Base-by-base conservation (phyloP, 2,888 invertebrate species). In the Tetheella fluctuosa region DNA sequence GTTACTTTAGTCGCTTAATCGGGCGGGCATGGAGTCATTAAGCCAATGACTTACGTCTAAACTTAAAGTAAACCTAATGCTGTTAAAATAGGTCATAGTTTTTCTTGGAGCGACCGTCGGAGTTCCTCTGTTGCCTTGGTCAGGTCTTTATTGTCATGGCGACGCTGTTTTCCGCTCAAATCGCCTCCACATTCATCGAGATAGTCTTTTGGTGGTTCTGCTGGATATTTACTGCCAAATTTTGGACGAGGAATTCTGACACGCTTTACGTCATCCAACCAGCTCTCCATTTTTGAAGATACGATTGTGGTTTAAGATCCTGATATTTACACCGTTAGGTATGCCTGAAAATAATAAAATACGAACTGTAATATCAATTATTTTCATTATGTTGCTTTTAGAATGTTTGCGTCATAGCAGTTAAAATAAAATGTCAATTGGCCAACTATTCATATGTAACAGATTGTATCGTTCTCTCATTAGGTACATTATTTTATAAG, bases 201-300 rank as follows among this genome's bases (percentile, higher is more conserved):
- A 85, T 97, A 97, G 84, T 97, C 97, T 85, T 97, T 96, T 13
- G 96, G 96, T 17, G 96, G 96, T 78, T 96, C 96, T 62, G 93
- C 95, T 61, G 96, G 96, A 74, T 94, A 95, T 78, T 93, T 94
- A 72, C 93, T 94, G 57, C 95, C 95, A 80, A 97, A 97, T 93
- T 97, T 97, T 6, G 97, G 97, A 69, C 97, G 94, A 28, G 97
- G 97, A 76, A 97, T 97, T 74, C 96, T 94, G 66, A 97, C 95
- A 71, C 96, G 95, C 86, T 97, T 97, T 56, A 97, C 96, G 85
- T 97, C 97, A 69, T 95, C 95, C 78, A 97, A 88, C 97, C 97
- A 97, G 73, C 96, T 96, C 83, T 97, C 97, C 97, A 97, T 97
- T 73, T 69, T 83, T 42, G 52, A 61, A 57, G 15, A 54, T 62